These are phyloP conservation scores for Pristis pectinata DNA, from an alignment of 2,797 vertebrate genomes.

Conservation along the genomic window DNA sequence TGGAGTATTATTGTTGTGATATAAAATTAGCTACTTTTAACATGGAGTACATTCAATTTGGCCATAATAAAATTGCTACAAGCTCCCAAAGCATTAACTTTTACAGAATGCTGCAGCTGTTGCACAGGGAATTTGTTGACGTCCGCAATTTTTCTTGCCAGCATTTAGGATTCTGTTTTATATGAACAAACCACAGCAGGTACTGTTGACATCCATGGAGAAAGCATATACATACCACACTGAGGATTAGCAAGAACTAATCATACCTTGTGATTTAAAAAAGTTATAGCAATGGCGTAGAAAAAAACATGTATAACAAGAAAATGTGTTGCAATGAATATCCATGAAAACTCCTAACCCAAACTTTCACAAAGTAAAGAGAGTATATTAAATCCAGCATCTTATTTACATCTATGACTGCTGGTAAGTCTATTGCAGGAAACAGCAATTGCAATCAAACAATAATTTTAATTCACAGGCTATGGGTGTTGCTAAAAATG, in stretches of 20 bases:
- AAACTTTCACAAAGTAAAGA: not conserved
- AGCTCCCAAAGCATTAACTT: not conserved
- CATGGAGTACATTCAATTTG: not conserved
- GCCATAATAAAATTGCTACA: not conserved
- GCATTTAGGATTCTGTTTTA: slow-evolving; percentile 6
- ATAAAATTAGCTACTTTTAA: not conserved
- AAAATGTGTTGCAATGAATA: not conserved
- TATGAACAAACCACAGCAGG: not conserved
- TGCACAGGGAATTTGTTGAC: not conserved
- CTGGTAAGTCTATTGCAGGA: not conserved
- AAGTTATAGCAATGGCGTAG: not conserved
- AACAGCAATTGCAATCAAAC: not conserved
- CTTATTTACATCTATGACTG: too few relatives aligned
- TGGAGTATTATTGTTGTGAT: not conserved
- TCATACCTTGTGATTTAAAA: not conserved
- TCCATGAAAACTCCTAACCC: not conserved
- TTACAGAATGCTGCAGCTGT: not conserved
- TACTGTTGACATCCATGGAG: not conserved
- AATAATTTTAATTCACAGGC: not conserved
- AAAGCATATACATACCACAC: not conserved
- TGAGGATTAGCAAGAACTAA: not conserved
- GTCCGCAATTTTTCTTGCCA: not conserved
- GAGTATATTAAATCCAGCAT: too few relatives aligned
- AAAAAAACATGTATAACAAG: not conserved
- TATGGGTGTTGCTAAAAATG: too few relatives aligned